These are phyloP conservation scores for Hofmannophila pseudospretella DNA, from an alignment of 2,888 invertebrate genomes.

Conservation along the genomic window DNA sequence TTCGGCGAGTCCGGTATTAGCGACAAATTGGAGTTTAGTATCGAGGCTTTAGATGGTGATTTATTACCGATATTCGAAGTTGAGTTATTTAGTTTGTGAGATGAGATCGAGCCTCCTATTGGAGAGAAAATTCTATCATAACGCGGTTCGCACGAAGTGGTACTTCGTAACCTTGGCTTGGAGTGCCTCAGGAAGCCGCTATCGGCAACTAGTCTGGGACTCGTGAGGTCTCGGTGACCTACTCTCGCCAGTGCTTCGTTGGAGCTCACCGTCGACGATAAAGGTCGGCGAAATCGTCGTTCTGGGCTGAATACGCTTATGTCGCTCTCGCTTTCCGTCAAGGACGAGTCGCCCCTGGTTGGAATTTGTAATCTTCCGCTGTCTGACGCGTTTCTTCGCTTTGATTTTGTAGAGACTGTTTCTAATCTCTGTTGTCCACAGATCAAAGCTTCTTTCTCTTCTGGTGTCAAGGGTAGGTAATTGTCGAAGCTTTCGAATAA, in stretches of 20 bases:
- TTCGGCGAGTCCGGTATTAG: slow-evolving; percentile 67
- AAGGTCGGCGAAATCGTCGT: slow-evolving; percentile 56
- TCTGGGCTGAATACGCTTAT: slow-evolving; percentile 60
- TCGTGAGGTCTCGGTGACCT: slow-evolving; percentile 57
- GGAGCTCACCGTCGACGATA: slow-evolving; percentile 65
- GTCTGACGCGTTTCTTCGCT: slow-evolving; percentile 49
- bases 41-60: slow-evolving; percentile 18
- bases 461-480: slow-evolving; percentile 72
- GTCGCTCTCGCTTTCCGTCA: slow-evolving; percentile 69
- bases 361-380: slow-evolving; percentile 44
- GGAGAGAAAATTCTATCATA: slow-evolving; percentile 70
- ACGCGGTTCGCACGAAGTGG: slow-evolving; percentile 65
- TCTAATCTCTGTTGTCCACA: slow-evolving; percentile 48
- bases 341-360: slow-evolving; percentile 54
- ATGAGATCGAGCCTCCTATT: slow-evolving; percentile 55
- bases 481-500: slow-evolving; percentile 80
- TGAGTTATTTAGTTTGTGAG: slow-evolving; percentile 59
- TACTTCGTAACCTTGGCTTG: slow-evolving; percentile 60
- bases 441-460: slow-evolving; percentile 67
- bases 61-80: slow-evolving; percentile 53
- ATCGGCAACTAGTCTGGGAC: slow-evolving; percentile 60
- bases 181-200: slow-evolving; percentile 46
- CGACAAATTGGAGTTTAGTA: slow-evolving; percentile 55
- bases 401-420: slow-evolving; percentile 38
- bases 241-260: slow-evolving; percentile 61